Percentiles rank a stretch among this genome's conserved stretches.
These are phyloP conservation scores for Zosterops pallidus DNA, from an alignment of 2,113 vertebrate species.

Conservation along the genomic window DNA sequence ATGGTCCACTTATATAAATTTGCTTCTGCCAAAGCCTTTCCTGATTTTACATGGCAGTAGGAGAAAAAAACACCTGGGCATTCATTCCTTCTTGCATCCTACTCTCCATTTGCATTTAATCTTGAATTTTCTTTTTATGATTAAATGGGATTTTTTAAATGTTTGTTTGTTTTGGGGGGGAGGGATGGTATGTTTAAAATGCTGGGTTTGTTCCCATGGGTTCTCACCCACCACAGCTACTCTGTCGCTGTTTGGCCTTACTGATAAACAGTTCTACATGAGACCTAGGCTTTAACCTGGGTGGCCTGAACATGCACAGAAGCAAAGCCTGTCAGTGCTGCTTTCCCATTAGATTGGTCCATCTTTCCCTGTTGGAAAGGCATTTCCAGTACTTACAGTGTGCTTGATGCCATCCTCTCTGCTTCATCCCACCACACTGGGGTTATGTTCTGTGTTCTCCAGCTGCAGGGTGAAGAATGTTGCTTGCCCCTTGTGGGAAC, in stretches of 20 bases:
- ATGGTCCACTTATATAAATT: not conserved
- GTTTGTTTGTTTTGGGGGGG: not conserved
- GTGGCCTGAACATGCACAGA: accelerated
- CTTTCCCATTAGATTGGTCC: not conserved
- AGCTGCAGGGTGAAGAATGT: not conserved
- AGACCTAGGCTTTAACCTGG: not conserved
- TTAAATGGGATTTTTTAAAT: accelerated
- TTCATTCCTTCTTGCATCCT: not conserved
- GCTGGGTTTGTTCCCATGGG: not conserved
- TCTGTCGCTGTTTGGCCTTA: not conserved
- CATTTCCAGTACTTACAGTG: accelerated
- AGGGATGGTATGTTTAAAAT: not conserved
- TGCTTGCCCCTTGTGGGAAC: accelerated
- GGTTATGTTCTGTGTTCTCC: not conserved
- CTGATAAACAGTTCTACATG: not conserved
- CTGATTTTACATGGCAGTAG: not conserved
- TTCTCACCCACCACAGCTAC: not conserved
- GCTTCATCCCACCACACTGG: not conserved
- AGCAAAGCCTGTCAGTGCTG: not conserved
- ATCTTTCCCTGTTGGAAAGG: accelerated
- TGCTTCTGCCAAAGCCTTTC: not conserved
- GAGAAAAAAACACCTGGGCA: not conserved
- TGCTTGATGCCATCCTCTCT: not conserved
- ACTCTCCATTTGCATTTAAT: not conserved
- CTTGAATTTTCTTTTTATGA: not conserved